These are phyloP conservation scores for Elaeidobius kamerunicus DNA, from an alignment of 2,888 invertebrate species.

Conservation along the genomic window DNA sequence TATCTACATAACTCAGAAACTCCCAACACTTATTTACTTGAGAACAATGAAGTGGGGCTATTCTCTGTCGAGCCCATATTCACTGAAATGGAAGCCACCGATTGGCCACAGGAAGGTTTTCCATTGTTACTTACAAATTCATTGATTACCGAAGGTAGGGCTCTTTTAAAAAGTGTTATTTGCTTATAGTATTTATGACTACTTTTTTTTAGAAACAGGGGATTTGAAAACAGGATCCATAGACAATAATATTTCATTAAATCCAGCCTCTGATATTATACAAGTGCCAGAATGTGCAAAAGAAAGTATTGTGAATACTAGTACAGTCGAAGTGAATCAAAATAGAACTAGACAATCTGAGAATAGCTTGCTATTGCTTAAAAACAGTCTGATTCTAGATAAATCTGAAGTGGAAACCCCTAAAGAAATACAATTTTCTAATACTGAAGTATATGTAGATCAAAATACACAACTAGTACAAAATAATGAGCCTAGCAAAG, in stretches of 20 bases:
- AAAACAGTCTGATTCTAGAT: not conserved
- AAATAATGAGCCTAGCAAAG: too few relatives aligned
- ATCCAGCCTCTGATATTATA: too few relatives aligned
- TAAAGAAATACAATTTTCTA: not conserved
- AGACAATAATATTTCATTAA: too few relatives aligned
- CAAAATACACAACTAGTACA: too few relatives aligned
- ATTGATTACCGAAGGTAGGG: slow-evolving; percentile 37
- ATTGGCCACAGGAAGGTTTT: slow-evolving; percentile 42
- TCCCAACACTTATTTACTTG: slow-evolving; percentile 40
- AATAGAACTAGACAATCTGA: not conserved
- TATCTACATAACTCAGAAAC: slow-evolving; percentile 43
- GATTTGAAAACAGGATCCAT: too few relatives aligned
- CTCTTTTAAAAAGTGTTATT: not conserved
- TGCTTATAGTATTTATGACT: too few relatives aligned
- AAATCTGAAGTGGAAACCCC: not conserved
- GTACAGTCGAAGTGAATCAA: too few relatives aligned
- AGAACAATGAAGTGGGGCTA: slow-evolving; percentile 40
- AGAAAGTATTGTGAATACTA: too few relatives aligned
- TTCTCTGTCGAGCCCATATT: slow-evolving; percentile 43
- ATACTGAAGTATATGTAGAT: too few relatives aligned
- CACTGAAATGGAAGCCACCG: slow-evolving; percentile 41
- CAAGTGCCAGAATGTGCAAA: too few relatives aligned
- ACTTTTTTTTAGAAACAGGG: too few relatives aligned
- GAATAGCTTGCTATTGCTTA: not conserved
- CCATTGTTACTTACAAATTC: slow-evolving; percentile 40